Conservation (phyloP, 2,113 vertebrate species). For the Pyrgilauda ruficollis region DNA sequence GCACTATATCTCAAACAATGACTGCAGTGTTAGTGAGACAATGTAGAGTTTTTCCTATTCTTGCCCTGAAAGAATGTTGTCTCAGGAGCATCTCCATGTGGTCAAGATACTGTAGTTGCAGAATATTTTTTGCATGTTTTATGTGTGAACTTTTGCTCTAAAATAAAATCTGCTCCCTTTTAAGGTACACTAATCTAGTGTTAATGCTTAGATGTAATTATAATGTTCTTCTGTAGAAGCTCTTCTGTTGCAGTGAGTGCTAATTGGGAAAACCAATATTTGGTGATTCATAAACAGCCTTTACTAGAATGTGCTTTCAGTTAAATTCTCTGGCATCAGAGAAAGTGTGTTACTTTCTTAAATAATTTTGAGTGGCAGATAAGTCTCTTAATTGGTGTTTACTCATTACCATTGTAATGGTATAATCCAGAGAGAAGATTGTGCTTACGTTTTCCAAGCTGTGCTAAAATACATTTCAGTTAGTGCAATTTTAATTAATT, state of each 20-base stretch:
- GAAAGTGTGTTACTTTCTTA: neutral
- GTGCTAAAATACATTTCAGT: neutral
- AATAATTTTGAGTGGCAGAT: neutral
- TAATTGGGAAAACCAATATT: neutral
- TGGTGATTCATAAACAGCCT: neutral
- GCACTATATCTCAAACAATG: neutral
- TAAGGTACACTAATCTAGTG: neutral
- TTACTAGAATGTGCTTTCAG: neutral
- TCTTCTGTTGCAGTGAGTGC: neutral
- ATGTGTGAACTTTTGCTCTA: neutral
- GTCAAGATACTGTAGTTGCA: neutral
- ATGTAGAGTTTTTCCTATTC: neutral
- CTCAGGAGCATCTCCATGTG: neutral
- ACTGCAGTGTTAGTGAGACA: neutral
- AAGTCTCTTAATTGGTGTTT: neutral
- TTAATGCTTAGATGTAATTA: neutral
- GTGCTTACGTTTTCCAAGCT: neutral
- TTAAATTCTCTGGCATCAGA: neutral
- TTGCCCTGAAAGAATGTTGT: neutral
- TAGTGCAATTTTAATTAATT: neutral
- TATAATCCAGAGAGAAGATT: neutral
- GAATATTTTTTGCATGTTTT: neutral
- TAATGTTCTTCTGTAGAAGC: neutral
- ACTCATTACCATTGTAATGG: neutral
- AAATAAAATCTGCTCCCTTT: neutral